Percentiles rank a stretch among this genome's conserved stretches.
Evolutionary conservation across 1,140 invertebrate genomes (phyloP).

Genomic region (Odontomachus brunneus): DNA sequence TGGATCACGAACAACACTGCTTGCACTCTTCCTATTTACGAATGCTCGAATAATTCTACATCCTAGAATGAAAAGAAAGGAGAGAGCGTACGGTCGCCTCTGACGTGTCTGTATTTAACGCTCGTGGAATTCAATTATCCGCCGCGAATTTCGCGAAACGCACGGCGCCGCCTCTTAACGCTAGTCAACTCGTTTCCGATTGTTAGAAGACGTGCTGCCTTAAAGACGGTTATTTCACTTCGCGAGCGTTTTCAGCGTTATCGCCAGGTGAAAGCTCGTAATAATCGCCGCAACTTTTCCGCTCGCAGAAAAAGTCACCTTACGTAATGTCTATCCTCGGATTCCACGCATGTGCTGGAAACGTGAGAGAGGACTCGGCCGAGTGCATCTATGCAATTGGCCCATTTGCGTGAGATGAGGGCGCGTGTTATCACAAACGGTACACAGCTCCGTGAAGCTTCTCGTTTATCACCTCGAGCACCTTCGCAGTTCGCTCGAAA

Average conservation of each 20-base stretch:
- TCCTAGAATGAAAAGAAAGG: neutral
- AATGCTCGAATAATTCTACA: slow-evolving; percentile 13
- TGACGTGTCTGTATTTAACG: too few relatives aligned
- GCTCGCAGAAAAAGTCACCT: neutral
- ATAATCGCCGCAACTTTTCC: neutral
- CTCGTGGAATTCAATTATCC: slow-evolving; percentile 18
- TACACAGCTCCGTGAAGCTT: neutral
- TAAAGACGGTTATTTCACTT: neutral
- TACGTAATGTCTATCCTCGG: neutral
- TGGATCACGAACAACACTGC: neutral
- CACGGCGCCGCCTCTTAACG: too few relatives aligned
- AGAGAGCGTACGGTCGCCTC: neutral
- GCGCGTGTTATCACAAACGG: neutral
- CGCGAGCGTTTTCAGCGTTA: neutral
- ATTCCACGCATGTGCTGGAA: neutral
- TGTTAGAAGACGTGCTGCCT: neutral
- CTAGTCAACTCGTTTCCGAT: neutral
- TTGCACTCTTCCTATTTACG: neutral
- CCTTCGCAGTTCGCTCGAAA: neutral
- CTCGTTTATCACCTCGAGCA: neutral
- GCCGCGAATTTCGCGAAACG: neutral
- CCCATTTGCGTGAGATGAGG: neutral
- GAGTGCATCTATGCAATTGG: neutral
- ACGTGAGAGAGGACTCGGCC: neutral
- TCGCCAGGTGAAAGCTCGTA: neutral